Evolutionary conservation across 1,140 invertebrate species (phyloP).

Genomic region (Meteorus sp.): DNA sequence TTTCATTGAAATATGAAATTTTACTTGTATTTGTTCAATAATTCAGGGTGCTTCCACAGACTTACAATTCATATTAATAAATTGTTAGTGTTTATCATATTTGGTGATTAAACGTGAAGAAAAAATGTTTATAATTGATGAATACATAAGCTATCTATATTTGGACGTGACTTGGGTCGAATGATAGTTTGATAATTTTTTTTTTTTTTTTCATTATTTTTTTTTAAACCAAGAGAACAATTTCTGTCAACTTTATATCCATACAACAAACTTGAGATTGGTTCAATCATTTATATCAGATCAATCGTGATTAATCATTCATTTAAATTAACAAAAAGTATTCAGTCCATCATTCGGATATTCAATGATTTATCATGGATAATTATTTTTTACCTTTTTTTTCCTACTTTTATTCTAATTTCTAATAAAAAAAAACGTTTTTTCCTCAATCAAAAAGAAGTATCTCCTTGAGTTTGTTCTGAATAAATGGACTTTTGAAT

Average conservation of each 20-base stretch:
- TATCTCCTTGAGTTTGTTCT: too few relatives aligned
- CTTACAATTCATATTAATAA: conserved; percentile 35
- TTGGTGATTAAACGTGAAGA: background rate
- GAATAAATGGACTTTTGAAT: background rate
- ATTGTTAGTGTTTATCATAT: background rate
- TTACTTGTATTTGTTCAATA: conserved; percentile 38
- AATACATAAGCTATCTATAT: conserved; percentile 24
- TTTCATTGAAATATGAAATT: background rate
- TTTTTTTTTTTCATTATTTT: conserved; percentile 20
- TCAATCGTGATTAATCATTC: too few relatives aligned
- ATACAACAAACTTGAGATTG: conserved; percentile 25
- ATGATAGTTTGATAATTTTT: conserved; percentile 34
- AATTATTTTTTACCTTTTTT: conserved; percentile 10
- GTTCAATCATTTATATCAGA: too few relatives aligned
- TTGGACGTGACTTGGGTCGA: conserved; percentile 40
- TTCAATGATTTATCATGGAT: background rate
- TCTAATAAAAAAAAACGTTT: background rate
- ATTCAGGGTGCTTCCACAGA: conserved; percentile 56
- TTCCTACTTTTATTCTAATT: conserved; percentile 15
- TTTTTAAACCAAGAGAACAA: background rate
- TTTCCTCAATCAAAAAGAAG: too few relatives aligned
- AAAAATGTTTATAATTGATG: conserved; percentile 17
- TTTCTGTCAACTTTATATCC: conserved; percentile 23
- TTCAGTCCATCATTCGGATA: conserved; percentile 1
- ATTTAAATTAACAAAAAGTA: background rate